These are phyloP conservation scores for Mus minutoides DNA, from an alignment of 2,797 vertebrate species.

Conservation along the genomic window DNA sequence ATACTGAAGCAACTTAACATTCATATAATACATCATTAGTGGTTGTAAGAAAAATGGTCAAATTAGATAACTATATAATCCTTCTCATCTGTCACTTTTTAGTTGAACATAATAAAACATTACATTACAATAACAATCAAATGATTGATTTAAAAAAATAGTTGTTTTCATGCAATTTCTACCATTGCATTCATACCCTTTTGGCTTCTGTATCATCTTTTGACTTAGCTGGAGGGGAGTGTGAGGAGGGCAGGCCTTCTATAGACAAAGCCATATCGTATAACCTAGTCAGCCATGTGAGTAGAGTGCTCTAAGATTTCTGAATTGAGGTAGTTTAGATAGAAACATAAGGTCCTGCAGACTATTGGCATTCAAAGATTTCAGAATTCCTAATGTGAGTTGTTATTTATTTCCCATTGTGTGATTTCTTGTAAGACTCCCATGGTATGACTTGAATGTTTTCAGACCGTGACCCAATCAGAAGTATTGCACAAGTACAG, in stretches of 20 bases:
- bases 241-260: background rate
- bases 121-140: background rate
- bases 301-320: background rate
- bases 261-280: background rate
- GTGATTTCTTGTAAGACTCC: background rate
- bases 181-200: background rate
- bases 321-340: background rate
- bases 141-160: background rate
- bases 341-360: background rate
- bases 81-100: background rate
- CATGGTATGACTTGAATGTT: background rate
- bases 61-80: constrained; percentile 6
- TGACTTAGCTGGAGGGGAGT: background rate
- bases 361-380: background rate
- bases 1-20: background rate
- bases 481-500: background rate
- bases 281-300: background rate
- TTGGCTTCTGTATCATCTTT: background rate
- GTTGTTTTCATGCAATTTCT: background rate
- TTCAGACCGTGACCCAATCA: background rate
- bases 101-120: constrained; percentile 14
- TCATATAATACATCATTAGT: background rate
- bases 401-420: background rate
- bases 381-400: background rate
- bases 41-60: background rate